These are phyloP conservation scores for Bergia sp. DNA, from an alignment of 92 coral and sea anemone genomes.

Conservation along the genomic window DNA sequence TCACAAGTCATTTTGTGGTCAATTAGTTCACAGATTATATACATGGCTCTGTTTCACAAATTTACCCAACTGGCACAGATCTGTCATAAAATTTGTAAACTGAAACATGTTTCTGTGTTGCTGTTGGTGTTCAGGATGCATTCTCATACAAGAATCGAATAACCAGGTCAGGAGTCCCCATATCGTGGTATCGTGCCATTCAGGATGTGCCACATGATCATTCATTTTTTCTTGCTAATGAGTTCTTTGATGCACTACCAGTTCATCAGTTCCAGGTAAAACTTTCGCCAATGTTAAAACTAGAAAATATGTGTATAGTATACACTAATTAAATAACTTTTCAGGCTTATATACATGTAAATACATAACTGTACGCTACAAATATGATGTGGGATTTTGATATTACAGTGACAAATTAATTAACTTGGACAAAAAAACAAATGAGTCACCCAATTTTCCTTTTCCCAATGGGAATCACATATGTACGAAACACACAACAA, in stretches of 20 bases:
- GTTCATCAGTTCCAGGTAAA: slow-evolving; percentile 95
- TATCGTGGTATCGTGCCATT: slow-evolving; percentile 80
- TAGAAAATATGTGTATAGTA: not conserved
- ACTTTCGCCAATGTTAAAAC: not conserved
- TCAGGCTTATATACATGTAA: not conserved
- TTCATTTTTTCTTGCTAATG: slow-evolving; percentile 89
- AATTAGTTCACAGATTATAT: too few relatives aligned
- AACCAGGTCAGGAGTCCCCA: slow-evolving; percentile 71
- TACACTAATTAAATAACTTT: too few relatives aligned
- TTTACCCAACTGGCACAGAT: too few relatives aligned
- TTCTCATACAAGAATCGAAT: slow-evolving; percentile 62
- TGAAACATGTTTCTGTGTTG: not conserved
- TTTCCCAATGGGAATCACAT: too few relatives aligned
- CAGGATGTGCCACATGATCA: slow-evolving; percentile 80
- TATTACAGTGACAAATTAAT: too few relatives aligned
- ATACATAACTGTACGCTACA: too few relatives aligned
- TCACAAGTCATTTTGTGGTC: not conserved
- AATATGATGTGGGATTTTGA: too few relatives aligned
- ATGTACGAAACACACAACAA: too few relatives aligned
- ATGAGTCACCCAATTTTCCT: too few relatives aligned
- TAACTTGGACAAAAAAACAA: too few relatives aligned
- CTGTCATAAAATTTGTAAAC: not conserved
- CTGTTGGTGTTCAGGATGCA: not conserved
- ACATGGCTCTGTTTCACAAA: not conserved
- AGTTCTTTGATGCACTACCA: slow-evolving; percentile 95